Evolutionary conservation across 2,113 vertebrate genomes (phyloP), one percentile per base, ranked within the genome.

Genomic region (Pseudorasbora parva): DNA sequence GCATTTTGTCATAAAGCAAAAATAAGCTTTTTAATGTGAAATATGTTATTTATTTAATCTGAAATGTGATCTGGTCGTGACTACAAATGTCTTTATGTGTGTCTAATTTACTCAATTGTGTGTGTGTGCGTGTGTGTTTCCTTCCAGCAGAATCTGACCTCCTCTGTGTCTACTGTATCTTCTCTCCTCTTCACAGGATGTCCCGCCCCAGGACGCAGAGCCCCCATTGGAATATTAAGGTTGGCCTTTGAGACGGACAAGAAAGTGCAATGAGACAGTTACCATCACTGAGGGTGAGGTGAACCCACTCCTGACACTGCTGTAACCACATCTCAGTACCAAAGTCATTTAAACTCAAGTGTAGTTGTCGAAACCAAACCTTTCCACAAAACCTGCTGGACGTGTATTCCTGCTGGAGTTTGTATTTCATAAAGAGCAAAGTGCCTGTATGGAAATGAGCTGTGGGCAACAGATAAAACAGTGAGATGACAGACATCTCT

Each of bases 211-310:
- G 98, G 98, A 91, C 96, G 96, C 92, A 99, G 95, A 89, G 95
- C 97, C 92, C 97, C 97, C 98, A 99, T 99, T 80, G 98, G 98
- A 92, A 99, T 99, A 92, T 98, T 99, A 90, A 99, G 95, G 93
- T 99, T 99, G 92, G 97, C 98, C 98, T 99, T 93, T 86, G 82
- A 91, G 87, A 88, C 82, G 85, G 71, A 88, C 87, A 49, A 85
- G 92, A 89, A 76, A 60, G 81, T 81, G 86, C 84, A 90, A 85
- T 92, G 60, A 92, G 78, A 90, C 3, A n/a, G 45, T 76, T 84
- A 75, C 30, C 59, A 56, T 45, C 45, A 4, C 47, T 51, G 8
- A 1, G 37, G 37, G 37, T 37, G 37, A 37, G 37, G 37, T 37
- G 37, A 37, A 37, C 6, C 37, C n/a, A 33, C 33, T 57, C 59